A percentile compares a stretch with the other conserved stretches of the same genome.
Evolutionary conservation across 2,888 invertebrate genomes (phyloP).

Genomic region (Cheiracanthium punctorium): DNA sequence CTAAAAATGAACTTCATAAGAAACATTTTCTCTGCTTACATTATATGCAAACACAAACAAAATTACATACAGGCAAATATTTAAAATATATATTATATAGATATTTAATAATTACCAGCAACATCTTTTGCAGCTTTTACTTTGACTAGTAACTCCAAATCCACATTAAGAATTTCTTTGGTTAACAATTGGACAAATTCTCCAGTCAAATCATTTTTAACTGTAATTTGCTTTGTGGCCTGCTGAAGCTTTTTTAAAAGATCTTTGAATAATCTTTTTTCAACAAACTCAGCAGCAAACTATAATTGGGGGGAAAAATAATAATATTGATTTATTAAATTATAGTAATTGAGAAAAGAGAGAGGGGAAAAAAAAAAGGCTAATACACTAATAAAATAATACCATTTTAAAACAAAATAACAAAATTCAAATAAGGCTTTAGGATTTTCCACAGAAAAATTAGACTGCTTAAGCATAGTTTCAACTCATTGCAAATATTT

Average conservation of each 20-base stretch:
- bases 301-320: conserved; percentile 74
- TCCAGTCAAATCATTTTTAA: conserved; percentile 8
- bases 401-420: too few relatives aligned
- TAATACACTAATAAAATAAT: too few relatives aligned
- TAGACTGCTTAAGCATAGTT: too few relatives aligned
- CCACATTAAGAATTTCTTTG: conserved; percentile 90
- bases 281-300: conserved; percentile 94
- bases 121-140: conserved; percentile 85
- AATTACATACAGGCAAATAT: background rate
- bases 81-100: background rate
- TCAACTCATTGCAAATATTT: too few relatives aligned
- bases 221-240: background rate
- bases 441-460: too few relatives aligned
- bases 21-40: too few relatives aligned
- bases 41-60: background rate
- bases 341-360: too few relatives aligned
- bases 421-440: too few relatives aligned
- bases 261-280: conserved; percentile 86
- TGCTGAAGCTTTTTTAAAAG: conserved; percentile 72
- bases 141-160: conserved; percentile 86
- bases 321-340: too few relatives aligned
- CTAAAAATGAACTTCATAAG: background rate
- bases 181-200: conserved; percentile 81
- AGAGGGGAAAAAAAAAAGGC: too few relatives aligned
- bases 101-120: conserved; percentile 77